A percentile compares a stretch with the other conserved stretches of the same genome.
phyloP scores from a whole-genome alignment of 2,113 vertebrate species.

The Pomatorhinus ruficollis region DNA sequence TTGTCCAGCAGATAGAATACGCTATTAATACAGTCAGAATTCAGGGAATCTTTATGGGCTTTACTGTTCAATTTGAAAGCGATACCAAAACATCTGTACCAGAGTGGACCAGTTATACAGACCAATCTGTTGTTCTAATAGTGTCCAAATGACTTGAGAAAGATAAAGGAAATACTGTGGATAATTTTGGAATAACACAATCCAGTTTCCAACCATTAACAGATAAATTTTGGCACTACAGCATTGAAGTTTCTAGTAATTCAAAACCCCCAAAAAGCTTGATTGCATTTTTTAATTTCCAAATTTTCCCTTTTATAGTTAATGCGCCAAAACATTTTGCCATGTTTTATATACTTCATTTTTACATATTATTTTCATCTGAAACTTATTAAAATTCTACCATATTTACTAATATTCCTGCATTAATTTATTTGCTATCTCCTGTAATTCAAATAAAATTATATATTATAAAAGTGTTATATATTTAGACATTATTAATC shows the following conservation, averaged over 20 bases:
- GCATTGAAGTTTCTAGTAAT: background rate
- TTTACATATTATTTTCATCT: background rate
- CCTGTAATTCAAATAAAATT: background rate
- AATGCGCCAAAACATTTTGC: background rate
- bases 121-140: background rate
- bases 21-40: background rate
- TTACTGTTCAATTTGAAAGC: background rate
- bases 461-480: background rate
- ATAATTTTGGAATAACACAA: background rate
- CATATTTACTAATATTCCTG: background rate
- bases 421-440: background rate
- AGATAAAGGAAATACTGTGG: background rate
- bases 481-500: background rate
- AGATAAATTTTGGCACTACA: background rate
- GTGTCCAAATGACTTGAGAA: background rate
- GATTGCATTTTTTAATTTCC: background rate
- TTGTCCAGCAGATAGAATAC: background rate
- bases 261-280: fast-evolving
- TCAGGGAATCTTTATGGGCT: background rate
- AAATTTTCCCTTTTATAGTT: background rate
- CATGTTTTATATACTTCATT: background rate
- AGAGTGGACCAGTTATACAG: background rate
- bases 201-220: background rate
- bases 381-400: background rate
- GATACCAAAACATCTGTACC: background rate